Evolutionary conservation across 2,797 vertebrate species (phyloP).

Genomic region (Pseudomugil gertrudae): DNA sequence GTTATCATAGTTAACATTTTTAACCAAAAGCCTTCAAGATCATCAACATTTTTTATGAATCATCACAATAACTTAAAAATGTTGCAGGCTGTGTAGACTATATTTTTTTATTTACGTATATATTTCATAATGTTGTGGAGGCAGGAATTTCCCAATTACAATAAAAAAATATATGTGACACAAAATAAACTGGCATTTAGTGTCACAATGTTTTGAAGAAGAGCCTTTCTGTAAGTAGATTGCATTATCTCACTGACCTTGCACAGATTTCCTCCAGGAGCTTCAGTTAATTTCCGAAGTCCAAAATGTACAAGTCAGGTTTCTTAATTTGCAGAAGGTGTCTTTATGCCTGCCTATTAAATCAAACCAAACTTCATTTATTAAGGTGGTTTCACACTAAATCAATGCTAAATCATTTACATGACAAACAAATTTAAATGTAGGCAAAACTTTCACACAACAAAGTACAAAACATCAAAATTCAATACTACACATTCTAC

Average conservation of each 20-base stretch:
- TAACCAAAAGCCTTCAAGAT: constrained; percentile 28
- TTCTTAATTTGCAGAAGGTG: neutral
- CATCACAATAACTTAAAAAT: constrained; percentile 4
- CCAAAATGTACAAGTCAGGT: neutral
- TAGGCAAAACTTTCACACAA: too few species aligned
- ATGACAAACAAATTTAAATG: too few species aligned
- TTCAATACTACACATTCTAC: too few species aligned
- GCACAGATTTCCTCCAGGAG: neutral
- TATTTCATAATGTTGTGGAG: constrained; percentile 1
- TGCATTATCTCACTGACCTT: neutral
- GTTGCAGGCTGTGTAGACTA: constrained; percentile 11
- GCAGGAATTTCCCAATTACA: neutral
- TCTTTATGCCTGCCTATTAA: neutral
- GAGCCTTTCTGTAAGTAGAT: neutral
- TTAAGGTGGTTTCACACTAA: too few species aligned
- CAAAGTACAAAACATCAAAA: too few species aligned
- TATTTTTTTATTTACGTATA: too few species aligned
- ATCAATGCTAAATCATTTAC: too few species aligned
- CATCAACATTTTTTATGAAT: neutral
- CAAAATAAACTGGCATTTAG: neutral
- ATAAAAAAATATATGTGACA: neutral
- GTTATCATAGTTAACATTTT: constrained; percentile 56
- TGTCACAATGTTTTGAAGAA: neutral
- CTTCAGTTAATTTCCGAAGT: neutral
- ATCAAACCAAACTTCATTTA: too few species aligned